Conservation (phyloP, 2,113 vertebrate genomes). For the Actenoides lindsayi region DNA sequence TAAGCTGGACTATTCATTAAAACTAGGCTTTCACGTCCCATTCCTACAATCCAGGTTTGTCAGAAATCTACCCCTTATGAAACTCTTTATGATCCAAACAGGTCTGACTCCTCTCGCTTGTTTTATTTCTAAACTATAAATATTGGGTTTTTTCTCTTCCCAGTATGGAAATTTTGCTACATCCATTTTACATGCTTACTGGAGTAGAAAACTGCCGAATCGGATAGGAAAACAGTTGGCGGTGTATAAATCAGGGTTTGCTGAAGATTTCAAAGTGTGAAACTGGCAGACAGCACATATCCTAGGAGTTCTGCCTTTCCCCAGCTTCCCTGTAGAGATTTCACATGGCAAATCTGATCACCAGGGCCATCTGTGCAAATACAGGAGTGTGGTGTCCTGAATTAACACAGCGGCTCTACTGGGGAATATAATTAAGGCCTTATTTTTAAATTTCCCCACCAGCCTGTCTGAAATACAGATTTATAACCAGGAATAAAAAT, state of each 20-base stretch:
- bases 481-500: slow-evolving; percentile 31
- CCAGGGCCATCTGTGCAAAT: slow-evolving; percentile 82
- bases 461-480: slow-evolving; percentile 46
- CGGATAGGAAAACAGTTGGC: slow-evolving; percentile 84
- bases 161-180: slow-evolving; percentile 77
- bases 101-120: slow-evolving; percentile 68
- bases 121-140: slow-evolving; percentile 84
- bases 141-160: slow-evolving; percentile 76
- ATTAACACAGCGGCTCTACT: slow-evolving; percentile 68
- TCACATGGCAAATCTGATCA: slow-evolving; percentile 63
- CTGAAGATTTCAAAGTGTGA: slow-evolving; percentile 80
- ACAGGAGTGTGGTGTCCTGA: slow-evolving; percentile 71
- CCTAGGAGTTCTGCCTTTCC: slow-evolving; percentile 71
- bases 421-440: slow-evolving; percentile 64
- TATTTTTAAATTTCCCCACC: slow-evolving; percentile 71
- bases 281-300: slow-evolving; percentile 71
- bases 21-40: slow-evolving; percentile 43
- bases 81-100: slow-evolving; percentile 74
- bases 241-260: slow-evolving; percentile 79
- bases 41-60: slow-evolving; percentile 48
- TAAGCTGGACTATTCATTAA: slow-evolving; percentile 44
- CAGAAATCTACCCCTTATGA: slow-evolving; percentile 69
- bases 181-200: slow-evolving; percentile 80
- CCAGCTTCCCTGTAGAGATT: slow-evolving; percentile 74
- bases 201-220: slow-evolving; percentile 84